Conservation (phyloP, 1,140 invertebrate genomes). For the Pseudomyrmex sp. region DNA sequence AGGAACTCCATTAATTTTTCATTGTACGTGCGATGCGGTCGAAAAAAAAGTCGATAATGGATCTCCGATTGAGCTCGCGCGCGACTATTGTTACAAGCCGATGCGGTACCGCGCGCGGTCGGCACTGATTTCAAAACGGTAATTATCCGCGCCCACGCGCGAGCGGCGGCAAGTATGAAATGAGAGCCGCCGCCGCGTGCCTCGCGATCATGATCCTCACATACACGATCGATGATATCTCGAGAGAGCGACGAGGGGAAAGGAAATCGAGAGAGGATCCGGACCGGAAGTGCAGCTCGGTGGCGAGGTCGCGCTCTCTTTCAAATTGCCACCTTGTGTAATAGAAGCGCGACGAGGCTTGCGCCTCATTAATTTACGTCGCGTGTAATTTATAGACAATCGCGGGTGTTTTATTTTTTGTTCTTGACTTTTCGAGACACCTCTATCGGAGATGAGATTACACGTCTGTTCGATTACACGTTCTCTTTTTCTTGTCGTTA, state of each 20-base stretch:
- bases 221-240: conserved; percentile 65
- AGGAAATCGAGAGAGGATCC: background rate
- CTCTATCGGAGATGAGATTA: background rate
- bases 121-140: conserved; percentile 72
- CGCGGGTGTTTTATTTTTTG: background rate
- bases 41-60: conserved; percentile 63
- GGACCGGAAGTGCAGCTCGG: conserved; percentile 51
- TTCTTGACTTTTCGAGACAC: background rate
- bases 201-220: conserved; percentile 32
- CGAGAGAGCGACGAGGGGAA: background rate
- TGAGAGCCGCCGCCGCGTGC: conserved; percentile 26
- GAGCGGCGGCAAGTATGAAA: conserved; percentile 43
- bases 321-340: conserved; percentile 53
- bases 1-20: conserved; percentile 41
- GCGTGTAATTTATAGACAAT: conserved; percentile 18
- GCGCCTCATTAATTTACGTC: conserved; percentile 37
- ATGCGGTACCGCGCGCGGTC: conserved; percentile 47
- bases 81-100: conserved; percentile 65
- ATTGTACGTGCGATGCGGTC: conserved; percentile 25
- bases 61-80: conserved; percentile 63
- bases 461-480: background rate
- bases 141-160: conserved; percentile 72
- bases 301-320: conserved; percentile 6
- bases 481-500: background rate
- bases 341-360: conserved; percentile 37